Evolutionary conservation across 2,888 invertebrate genomes (phyloP), one percentile per base, ranked within the genome.

Genomic region (Encarsia formosa): DNA sequence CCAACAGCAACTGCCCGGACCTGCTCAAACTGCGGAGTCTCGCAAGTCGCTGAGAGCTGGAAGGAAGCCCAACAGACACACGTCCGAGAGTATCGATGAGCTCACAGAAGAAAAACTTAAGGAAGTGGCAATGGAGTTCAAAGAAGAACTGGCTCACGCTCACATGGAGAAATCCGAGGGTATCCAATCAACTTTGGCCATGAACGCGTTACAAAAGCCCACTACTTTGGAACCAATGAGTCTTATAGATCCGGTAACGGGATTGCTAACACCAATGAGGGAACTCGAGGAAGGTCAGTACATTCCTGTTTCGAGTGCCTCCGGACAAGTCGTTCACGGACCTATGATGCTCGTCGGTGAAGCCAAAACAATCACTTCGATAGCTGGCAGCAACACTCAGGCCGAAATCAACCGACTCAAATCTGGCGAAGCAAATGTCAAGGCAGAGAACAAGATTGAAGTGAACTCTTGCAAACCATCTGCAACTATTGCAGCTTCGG

Each of bases 201-300:
- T 49, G 6, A 31, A 57, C 1, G 34, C 53, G 22, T 35, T 44
- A 3, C 67, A 66, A 44, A 73, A 71, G 49, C 49, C 68, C 2
- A 50, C 63, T 0, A 60, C 66, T 4, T 2, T n/a, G 6, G 85
- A 85, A 63, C 83, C 85, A 1, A 80, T 81, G 64, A 82, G 82
- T 4, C 68, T 87, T 16, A 85, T 87, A 37, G 88, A 88, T 73
- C 86, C 87, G 1, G 86, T 86, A 1, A 87, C 87, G 1, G 87
- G 87, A 2, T 75, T 85, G 61, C 74, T 88, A 26, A 84, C 82
- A 50, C 83, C 84, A 0, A 82, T 85, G 80, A 77, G 82, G 63
- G 85, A 85, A 61, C 83, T 82, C 41, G 86, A 86, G 65, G 87
- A 86, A 65, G 83, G 83, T 11, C 80, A 81, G 61, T 84, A 84